Evolutionary conservation across 2,888 invertebrate genomes (phyloP).

Genomic region (Cryptocheilus praepositus): DNA sequence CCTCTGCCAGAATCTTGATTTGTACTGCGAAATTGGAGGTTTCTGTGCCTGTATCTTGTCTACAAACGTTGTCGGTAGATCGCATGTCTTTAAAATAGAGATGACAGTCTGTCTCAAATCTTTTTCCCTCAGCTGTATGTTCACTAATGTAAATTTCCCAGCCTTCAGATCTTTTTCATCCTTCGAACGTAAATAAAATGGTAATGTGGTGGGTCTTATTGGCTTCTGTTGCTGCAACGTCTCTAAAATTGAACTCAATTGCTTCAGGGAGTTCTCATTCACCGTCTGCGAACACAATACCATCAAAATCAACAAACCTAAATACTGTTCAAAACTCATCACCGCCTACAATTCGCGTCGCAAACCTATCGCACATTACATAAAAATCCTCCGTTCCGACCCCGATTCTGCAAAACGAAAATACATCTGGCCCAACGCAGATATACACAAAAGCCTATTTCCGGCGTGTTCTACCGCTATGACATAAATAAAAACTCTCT

Average conservation of each 20-base stretch:
- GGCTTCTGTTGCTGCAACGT: slow-evolving; percentile 82
- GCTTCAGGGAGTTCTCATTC: slow-evolving; percentile 93
- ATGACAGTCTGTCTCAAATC: slow-evolving; percentile 85
- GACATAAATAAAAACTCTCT: too few relatives aligned
- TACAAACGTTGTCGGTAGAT: slow-evolving; percentile 90
- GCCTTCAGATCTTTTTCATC: slow-evolving; percentile 77
- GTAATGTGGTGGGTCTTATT: slow-evolving; percentile 80
- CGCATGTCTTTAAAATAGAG: slow-evolving; percentile 86
- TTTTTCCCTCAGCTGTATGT: slow-evolving; percentile 82
- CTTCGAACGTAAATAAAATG: slow-evolving; percentile 87
- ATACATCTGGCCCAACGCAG: too few relatives aligned
- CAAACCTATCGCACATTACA: too few relatives aligned
- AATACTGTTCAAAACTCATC: slow-evolving; percentile 77
- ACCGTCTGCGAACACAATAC: slow-evolving; percentile 79
- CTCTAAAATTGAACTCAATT: slow-evolving; percentile 90
- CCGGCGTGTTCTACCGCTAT: too few relatives aligned
- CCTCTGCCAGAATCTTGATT: slow-evolving; percentile 62
- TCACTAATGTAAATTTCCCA: slow-evolving; percentile 84
- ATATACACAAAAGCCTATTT: too few relatives aligned
- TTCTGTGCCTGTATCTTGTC: slow-evolving; percentile 81
- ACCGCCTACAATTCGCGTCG: slow-evolving; percentile 55
- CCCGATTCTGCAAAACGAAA: too few relatives aligned
- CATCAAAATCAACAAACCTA: slow-evolving; percentile 82
- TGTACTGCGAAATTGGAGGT: slow-evolving; percentile 48
- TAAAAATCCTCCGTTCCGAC: too few relatives aligned